Conservation (phyloP, 23 tunicate genomes). For the Corella eumyota region DNA sequence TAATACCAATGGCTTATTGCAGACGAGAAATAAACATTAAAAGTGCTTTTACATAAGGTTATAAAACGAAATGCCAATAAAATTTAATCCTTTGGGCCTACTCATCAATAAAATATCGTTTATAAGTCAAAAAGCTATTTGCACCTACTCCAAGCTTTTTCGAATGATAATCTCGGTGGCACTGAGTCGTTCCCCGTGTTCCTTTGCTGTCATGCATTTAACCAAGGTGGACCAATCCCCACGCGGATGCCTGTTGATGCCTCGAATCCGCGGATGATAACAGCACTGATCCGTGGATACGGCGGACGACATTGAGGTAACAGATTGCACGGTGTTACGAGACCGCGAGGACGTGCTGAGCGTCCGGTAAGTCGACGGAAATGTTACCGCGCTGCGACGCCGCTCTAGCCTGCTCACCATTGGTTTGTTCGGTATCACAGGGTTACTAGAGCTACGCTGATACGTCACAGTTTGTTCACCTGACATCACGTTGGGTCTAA, state of each 20-base stretch:
- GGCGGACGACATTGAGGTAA: conserved; percentile 14
- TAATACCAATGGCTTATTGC: no score
- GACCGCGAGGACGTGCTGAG: conserved; percentile 10
- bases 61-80: no score
- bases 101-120: no score
- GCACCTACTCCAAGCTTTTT: conserved; percentile 68
- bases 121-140: no score
- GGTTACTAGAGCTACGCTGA: conserved; percentile 35
- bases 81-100: no score
- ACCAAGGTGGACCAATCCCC: conserved; percentile 55
- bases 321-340: conserved; percentile 2
- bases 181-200: conserved; percentile 21
- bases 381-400: conserved; percentile 91
- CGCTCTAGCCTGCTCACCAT: conserved; percentile 41
- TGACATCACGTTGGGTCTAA: neutral
- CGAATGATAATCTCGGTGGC: conserved; percentile 32
- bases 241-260: neutral
- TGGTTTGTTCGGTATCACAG: conserved; percentile 12
- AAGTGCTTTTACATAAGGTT: no score
- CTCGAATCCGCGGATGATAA: conserved; percentile 3
- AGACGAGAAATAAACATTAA: no score
- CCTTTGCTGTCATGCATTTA: conserved; percentile 34
- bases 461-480: conserved; percentile 14
- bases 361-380: conserved; percentile 71
- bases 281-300: conserved; percentile 18